Conservation (phyloP, 2,888 invertebrate species). For the Callinectes sapidus region DNA sequence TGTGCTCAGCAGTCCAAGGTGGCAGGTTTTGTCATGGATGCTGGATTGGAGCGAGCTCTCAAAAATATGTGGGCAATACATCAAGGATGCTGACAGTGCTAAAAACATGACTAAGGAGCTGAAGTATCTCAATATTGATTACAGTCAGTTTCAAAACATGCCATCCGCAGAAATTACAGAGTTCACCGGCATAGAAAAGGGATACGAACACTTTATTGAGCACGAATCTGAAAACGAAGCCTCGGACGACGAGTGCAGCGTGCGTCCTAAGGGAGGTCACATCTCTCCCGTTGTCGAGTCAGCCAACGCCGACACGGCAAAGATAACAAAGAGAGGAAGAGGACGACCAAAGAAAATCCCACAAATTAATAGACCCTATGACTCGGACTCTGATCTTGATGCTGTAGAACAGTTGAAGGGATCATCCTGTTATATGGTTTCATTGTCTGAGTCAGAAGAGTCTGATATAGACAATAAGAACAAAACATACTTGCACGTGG, state of each 20-base stretch:
- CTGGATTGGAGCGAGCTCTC: constrained; percentile 80
- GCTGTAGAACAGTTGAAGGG: constrained; percentile 33
- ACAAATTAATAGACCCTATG: constrained; percentile 42
- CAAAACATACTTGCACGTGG: constrained; percentile 53
- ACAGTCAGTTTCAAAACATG: constrained; percentile 82
- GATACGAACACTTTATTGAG: constrained; percentile 76
- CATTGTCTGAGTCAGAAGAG: constrained; percentile 70
- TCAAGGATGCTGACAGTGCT: constrained; percentile 75
- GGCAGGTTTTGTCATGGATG: constrained; percentile 85
- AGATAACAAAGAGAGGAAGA: constrained; percentile 53
- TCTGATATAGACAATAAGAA: constrained; percentile 56
- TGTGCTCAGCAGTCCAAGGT: constrained; percentile 83
- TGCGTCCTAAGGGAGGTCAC: background rate
- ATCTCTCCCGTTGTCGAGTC: constrained; percentile 10
- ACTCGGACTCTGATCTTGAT: constrained; percentile 72
- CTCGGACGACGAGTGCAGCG: constrained; percentile 43
- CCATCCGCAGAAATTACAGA: constrained; percentile 80
- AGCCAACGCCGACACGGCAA: constrained; percentile 49
- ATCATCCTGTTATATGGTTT: constrained; percentile 36
- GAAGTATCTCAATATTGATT: constrained; percentile 85
- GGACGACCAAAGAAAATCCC: constrained; percentile 52
- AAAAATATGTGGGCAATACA: constrained; percentile 79
- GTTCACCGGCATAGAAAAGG: constrained; percentile 81
- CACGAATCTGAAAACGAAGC: constrained; percentile 62
- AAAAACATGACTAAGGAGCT: constrained; percentile 83